A percentile compares a stretch with the other conserved stretches of the same genome.
phyloP scores from a whole-genome alignment of 2,888 invertebrate species.

The Nasonia oneida region DNA sequence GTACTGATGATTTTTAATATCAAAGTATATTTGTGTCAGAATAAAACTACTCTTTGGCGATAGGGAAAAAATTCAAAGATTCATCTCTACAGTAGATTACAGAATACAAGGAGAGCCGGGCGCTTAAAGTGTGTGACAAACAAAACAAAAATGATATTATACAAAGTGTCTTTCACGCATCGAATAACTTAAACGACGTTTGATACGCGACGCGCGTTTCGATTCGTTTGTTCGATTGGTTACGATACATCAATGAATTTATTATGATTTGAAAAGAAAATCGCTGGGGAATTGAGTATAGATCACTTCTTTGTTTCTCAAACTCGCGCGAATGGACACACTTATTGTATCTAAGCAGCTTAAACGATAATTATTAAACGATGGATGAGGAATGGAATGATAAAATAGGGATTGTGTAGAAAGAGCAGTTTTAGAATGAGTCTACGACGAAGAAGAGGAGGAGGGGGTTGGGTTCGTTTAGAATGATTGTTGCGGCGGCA shows the following conservation, averaged over 20 bases:
- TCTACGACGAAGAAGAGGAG: neutral
- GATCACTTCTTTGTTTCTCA: conserved; percentile 44
- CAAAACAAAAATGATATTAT: conserved; percentile 59
- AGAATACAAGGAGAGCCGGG: conserved; percentile 46
- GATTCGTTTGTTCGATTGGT: conserved; percentile 49
- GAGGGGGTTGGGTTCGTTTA: conserved; percentile 58
- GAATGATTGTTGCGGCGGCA: conserved; percentile 67
- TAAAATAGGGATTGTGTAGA: conserved; percentile 51
- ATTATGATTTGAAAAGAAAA: conserved; percentile 37
- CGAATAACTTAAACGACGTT: conserved; percentile 69
- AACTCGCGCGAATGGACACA: conserved; percentile 68
- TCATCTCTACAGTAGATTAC: conserved; percentile 6
- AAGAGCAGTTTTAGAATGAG: conserved; percentile 37
- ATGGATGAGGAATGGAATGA: conserved; percentile 57
- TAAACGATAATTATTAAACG: conserved; percentile 65
- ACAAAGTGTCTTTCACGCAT: conserved; percentile 75
- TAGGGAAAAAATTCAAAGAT: conserved; percentile 40
- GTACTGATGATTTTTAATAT: conserved; percentile 55
- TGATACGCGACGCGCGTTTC: conserved; percentile 70
- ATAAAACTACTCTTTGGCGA: conserved; percentile 39
- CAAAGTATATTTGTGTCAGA: conserved; percentile 47
- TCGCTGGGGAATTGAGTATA: conserved; percentile 60
- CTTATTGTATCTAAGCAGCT: conserved; percentile 74
- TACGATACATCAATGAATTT: conserved; percentile 8
- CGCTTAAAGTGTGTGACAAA: conserved; percentile 60